Percentiles rank a stretch among this genome's conserved stretches.
These are phyloP conservation scores for Drosophila parabipectinata DNA, from an alignment of 1,140 invertebrate species.

Conservation along the genomic window DNA sequence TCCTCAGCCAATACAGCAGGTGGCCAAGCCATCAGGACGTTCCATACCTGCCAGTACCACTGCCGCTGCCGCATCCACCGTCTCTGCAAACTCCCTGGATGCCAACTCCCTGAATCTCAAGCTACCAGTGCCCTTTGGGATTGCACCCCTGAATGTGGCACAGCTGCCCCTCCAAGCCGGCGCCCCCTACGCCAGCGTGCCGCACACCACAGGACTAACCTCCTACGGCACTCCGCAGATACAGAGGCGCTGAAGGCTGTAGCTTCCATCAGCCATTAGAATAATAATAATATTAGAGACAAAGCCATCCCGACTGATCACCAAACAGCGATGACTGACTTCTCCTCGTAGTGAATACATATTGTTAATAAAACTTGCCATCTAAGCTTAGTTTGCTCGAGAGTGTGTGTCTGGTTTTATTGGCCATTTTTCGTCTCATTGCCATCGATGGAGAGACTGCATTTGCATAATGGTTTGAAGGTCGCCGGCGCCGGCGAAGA, in stretches of 20 bases:
- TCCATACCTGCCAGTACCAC: background rate
- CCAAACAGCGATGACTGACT: slow-evolving; percentile 38
- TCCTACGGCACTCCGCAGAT: slow-evolving; percentile 75
- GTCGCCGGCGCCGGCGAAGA: slow-evolving; percentile 38
- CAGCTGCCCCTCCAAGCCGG: slow-evolving; percentile 75
- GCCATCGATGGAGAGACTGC: slow-evolving; percentile 51
- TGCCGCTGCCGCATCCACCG: background rate
- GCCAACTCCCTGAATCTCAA: slow-evolving; percentile 71
- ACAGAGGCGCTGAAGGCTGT: slow-evolving; percentile 58
- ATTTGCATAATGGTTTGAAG: slow-evolving; percentile 73
- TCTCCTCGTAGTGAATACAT: slow-evolving; percentile 44
- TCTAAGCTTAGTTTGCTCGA: slow-evolving; percentile 35
- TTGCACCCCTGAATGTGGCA: slow-evolving; percentile 71
- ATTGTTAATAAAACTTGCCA: slow-evolving; percentile 46
- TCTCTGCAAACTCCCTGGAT: slow-evolving; percentile 24
- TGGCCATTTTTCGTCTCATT: slow-evolving; percentile 50
- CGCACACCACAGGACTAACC: slow-evolving; percentile 67
- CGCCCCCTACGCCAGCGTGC: slow-evolving; percentile 66
- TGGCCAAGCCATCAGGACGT: slow-evolving; percentile 5
- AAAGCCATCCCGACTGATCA: slow-evolving; percentile 49
- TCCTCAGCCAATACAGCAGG: slow-evolving; percentile 6
- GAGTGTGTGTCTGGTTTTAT: slow-evolving; percentile 35
- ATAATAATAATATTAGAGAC: slow-evolving; percentile 44
- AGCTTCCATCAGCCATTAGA: slow-evolving; percentile 11
- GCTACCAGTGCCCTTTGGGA: slow-evolving; percentile 72